Conservation (phyloP, 1,140 invertebrate species). For the Tachypleus tridentatus region DNA sequence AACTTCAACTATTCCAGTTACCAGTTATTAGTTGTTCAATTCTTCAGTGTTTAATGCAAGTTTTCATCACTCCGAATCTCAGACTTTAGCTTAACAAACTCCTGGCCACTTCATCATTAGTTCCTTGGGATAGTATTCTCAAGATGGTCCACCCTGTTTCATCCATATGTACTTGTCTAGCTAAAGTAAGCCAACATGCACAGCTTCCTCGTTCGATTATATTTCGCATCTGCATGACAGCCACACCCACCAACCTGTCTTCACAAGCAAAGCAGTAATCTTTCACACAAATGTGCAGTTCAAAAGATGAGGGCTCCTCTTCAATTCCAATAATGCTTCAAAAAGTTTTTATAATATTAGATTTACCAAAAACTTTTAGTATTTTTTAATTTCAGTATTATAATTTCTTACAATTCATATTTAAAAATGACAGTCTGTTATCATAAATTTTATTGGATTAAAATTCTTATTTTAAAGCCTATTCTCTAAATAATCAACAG, state of each 20-base stretch:
- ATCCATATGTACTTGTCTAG: slow-evolving; percentile 93
- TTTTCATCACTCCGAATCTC: slow-evolving; percentile 23
- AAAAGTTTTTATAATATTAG: slow-evolving; percentile 26
- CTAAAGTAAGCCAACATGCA: slow-evolving; percentile 88
- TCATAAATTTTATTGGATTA: too few species aligned
- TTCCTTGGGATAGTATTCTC: slow-evolving; percentile 90
- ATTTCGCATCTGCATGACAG: slow-evolving; percentile 91
- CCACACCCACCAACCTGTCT: slow-evolving; percentile 91
- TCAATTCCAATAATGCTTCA: slow-evolving; percentile 93
- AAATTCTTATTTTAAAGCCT: too few species aligned
- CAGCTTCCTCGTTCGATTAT: slow-evolving; percentile 84
- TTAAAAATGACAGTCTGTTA: too few species aligned
- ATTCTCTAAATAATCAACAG: too few species aligned
- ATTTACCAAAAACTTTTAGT: slow-evolving; percentile 12
- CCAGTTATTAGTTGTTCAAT: too few species aligned
- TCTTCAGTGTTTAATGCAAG: slow-evolving; percentile 5
- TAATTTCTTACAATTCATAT: too few species aligned
- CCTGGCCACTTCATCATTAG: slow-evolving; percentile 98
- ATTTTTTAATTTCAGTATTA: too few species aligned
- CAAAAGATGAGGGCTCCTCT: slow-evolving; percentile 89
- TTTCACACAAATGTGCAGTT: slow-evolving; percentile 95
- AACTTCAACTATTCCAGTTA: too few species aligned
- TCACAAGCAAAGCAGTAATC: slow-evolving; percentile 98
- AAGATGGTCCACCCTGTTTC: slow-evolving; percentile 99
- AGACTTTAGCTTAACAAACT: slow-evolving; percentile 88